Evolutionary conservation across 2,888 invertebrate genomes (phyloP).

Genomic region (Mesorhabditis spiculigera): DNA sequence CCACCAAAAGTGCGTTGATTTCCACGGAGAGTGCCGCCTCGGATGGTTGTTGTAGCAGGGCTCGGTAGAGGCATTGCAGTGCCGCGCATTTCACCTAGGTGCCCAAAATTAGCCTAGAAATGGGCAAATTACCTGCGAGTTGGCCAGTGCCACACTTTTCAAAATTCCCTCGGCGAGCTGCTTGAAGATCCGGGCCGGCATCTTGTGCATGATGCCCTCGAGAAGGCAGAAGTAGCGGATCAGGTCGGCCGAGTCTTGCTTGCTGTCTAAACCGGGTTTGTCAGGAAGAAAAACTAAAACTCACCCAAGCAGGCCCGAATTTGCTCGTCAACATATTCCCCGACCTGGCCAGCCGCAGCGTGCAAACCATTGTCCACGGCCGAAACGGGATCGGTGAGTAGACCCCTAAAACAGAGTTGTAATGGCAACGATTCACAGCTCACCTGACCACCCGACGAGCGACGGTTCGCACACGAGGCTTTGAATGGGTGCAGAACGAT

Average conservation of each 20-base stretch:
- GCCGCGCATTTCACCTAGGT: conserved; percentile 43
- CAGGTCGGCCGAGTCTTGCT: conserved; percentile 29
- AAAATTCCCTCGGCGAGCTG: conserved; percentile 41
- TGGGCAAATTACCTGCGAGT: conserved; percentile 31
- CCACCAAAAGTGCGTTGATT: conserved; percentile 39
- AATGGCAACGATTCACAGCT: not conserved
- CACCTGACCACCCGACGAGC: conserved; percentile 34
- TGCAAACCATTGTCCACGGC: conserved; percentile 47
- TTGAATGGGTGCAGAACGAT: conserved; percentile 42
- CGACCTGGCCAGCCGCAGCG: conserved; percentile 39
- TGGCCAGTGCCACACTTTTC: conserved; percentile 35
- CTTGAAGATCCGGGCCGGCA: conserved; percentile 44
- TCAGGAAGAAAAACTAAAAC: conserved; percentile 7
- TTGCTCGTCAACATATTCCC: conserved; percentile 33
- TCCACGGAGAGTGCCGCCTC: conserved; percentile 43
- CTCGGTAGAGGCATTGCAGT: conserved; percentile 45
- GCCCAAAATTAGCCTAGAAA: not conserved
- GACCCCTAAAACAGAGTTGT: conserved; percentile 23
- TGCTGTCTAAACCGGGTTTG: conserved; percentile 19
- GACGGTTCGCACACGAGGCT: conserved; percentile 52
- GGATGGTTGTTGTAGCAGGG: conserved; percentile 45
- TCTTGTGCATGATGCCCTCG: conserved; percentile 51
- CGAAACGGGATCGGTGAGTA: conserved; percentile 50
- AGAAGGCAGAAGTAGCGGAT: conserved; percentile 47
- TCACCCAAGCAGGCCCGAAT: conserved; percentile 32